Evolutionary conservation across 2,888 invertebrate species (phyloP), one percentile per base, ranked within the genome.

Genomic region (Drosophila imparisetae): DNA sequence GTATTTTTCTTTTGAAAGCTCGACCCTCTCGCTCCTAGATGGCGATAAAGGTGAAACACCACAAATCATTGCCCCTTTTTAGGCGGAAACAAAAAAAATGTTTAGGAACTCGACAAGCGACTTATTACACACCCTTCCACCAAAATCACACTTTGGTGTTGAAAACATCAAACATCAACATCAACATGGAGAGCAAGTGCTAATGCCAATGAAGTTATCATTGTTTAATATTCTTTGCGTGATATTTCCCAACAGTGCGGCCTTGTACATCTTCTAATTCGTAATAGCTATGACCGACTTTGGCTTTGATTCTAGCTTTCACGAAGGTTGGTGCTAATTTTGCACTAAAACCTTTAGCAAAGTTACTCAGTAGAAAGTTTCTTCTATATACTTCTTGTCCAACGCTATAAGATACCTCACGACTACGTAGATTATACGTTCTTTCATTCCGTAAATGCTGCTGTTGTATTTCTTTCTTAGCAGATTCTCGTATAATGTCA

Each of bases 201-300:
- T 21, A 40, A 7, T 0, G 7, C 2, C 21, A 10, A 21, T n/a
- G 21, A 21, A 0, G 42, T n/a, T 10, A 11, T 40, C 40, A 54
- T 27, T 62, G 62, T 24, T 62, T 62, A 18, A 54, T 34, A 7
- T 48, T 45, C 18, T 62, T 62, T 10, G 54, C 54, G 34, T 54
- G 54, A 27, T 45, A 63, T 27, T 63, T 63, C 4, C 54, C 53
- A 21, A 54, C 21, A 6, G 34, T 1, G n/a, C 15, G 21, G 8
- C 62, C 53, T n/a, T 54, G 52, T 30, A 34, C 18, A 27, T 62
- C 53, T 24, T 62, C 53, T n/a, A 62, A 24, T 2, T 27, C 32
- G 24, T 48, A 54, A 34, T 49, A 48, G 15, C 54, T 29, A 4
- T 64, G 29, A 2, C 55, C 49, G 6, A 57, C 21, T 30, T 57